Conservation (phyloP, 2,797 vertebrate species). For the Heteromormyrus szaboi region DNA sequence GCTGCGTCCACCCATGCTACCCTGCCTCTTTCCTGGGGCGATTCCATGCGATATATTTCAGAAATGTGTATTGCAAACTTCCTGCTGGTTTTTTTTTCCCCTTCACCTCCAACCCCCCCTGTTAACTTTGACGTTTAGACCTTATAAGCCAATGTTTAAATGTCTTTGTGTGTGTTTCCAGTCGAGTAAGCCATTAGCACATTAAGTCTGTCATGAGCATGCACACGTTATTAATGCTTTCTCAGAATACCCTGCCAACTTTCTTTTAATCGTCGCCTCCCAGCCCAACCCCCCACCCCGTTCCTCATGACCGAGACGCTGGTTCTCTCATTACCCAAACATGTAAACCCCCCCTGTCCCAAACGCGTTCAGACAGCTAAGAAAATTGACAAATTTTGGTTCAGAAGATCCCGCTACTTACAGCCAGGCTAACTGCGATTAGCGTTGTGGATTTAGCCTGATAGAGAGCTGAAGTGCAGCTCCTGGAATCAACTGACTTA, state of each 20-base stretch:
- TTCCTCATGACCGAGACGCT: not conserved
- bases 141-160: constrained; percentile 64
- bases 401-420: not conserved
- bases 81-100: constrained; percentile 19
- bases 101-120: constrained; percentile 32
- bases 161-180: constrained; percentile 38
- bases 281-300: not conserved
- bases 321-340: not conserved
- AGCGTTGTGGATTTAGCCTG: not conserved
- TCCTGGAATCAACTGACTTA: not conserved
- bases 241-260: constrained; percentile 40
- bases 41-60: not conserved
- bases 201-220: constrained; percentile 50
- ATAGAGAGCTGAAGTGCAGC: not conserved
- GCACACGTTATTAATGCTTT: constrained; percentile 45
- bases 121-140: constrained; percentile 30
- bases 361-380: not conserved
- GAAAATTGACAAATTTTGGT: not conserved
- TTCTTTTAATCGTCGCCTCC: not conserved
- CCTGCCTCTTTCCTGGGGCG: not conserved
- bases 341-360: not conserved
- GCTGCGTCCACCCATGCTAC: too few species aligned
- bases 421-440: not conserved
- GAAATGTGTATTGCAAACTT: not conserved
- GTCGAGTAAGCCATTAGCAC: constrained; percentile 39